Percentiles rank a stretch among this genome's conserved stretches.
Conservation (phyloP, 2,888 invertebrate species). For the Cyrtodaria siliqua region DNA sequence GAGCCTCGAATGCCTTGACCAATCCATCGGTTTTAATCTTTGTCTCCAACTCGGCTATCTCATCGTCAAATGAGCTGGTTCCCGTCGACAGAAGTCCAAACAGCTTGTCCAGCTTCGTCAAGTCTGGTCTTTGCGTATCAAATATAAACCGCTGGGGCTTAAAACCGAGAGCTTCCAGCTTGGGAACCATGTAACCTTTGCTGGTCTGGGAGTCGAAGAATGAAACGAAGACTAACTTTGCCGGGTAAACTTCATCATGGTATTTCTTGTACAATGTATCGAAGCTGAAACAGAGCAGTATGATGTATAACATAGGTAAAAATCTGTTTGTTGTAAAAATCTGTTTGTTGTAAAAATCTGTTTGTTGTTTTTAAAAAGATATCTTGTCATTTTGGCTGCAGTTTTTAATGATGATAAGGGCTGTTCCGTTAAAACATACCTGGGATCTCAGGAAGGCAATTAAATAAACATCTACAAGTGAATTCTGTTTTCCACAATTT, state of each 20-base stretch:
- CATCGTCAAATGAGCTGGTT: slow-evolving; percentile 74
- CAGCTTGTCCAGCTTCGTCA: slow-evolving; percentile 85
- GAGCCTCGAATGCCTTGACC: slow-evolving; percentile 50
- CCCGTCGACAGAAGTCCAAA: slow-evolving; percentile 83
- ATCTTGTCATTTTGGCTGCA: too few relatives aligned
- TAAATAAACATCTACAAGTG: too few relatives aligned
- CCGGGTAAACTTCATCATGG: slow-evolving; percentile 83
- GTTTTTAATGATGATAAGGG: too few relatives aligned
- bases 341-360: too few relatives aligned
- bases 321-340: too few relatives aligned
- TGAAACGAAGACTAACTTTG: slow-evolving; percentile 85
- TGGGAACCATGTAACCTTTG: slow-evolving; percentile 81
- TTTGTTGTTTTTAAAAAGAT: too few relatives aligned
- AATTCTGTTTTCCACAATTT: too few relatives aligned
- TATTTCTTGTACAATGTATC: slow-evolving; percentile 82
- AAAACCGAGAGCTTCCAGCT: slow-evolving; percentile 69
- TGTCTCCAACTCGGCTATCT: slow-evolving; percentile 67
- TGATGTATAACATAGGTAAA: too few relatives aligned
- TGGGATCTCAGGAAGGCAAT: too few relatives aligned
- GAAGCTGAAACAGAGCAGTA: slow-evolving; percentile 74
- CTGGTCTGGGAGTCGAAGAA: slow-evolving; percentile 82
- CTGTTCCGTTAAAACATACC: too few relatives aligned
- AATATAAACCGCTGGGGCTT: slow-evolving; percentile 82
- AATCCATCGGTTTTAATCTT: slow-evolving; percentile 68
- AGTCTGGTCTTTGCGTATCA: slow-evolving; percentile 81